Evolutionary conservation across 1,140 invertebrate species (phyloP), one percentile per base, ranked within the genome.

Genomic region (Aphelenchoides besseyi): DNA sequence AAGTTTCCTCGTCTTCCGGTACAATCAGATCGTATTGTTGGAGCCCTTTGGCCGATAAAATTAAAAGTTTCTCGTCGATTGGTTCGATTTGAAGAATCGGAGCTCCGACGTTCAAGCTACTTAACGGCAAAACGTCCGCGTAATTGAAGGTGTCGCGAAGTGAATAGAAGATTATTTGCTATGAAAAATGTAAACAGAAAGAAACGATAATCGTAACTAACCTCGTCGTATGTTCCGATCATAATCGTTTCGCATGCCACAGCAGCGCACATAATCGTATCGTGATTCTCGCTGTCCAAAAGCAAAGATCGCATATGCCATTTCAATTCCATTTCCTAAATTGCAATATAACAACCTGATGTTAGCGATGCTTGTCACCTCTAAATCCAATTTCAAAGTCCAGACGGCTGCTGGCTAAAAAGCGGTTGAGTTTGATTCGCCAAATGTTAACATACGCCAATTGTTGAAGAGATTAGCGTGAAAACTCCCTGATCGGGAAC

Each of bases 221-320:
- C 75, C 48, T 76, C 71, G 2, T 32, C 80, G 52, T 82, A 78
- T 12, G 79, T 78, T 32, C 79, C 76, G 54, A 78, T 78, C 30
- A 82, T 64, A 32, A 82, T 76, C 29, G 37, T 67, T n/a, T 79
- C 63, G 16, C 30, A 9, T 36, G 70, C 66, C 16, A 55, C 53
- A 3, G 61, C 55, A 8, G 69, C 76, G 28, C 53, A 53, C 29
- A 79, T 37, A 12, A 78, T 63, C 18, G 76, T 32, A 52, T 78
- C 76, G 33, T 76, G 71, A 18, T 71, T 23, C 32, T 79, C 75
- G 1, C 71, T 80, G 23, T 82, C 77, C 23, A 62, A 23, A 3
- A 78, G 63, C 23, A 59, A 30, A 3, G 70, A 68, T 33, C 62
- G 18, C 8, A 77, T 23, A 26, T 81, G 23, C 76, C 76, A 77